Percentiles rank a stretch among this genome's conserved stretches.
Conservation (phyloP, 2,113 vertebrate genomes). For the Oriolus oriolus region DNA sequence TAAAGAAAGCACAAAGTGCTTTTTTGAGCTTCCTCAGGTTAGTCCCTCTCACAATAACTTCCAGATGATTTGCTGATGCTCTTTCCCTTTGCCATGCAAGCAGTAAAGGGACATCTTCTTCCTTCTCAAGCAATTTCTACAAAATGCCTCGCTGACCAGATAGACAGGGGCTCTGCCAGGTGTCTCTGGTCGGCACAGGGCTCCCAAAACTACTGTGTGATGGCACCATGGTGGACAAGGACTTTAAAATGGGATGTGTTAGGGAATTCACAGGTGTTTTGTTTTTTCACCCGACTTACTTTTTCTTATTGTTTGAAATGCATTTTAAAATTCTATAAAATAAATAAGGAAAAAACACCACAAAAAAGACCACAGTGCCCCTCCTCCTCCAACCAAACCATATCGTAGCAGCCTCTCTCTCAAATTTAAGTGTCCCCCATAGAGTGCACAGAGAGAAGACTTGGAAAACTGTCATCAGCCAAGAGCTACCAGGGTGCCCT, state of each 20-base stretch:
- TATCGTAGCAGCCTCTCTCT: rapidly evolving
- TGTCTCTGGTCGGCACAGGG: background rate
- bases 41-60: background rate
- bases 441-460: background rate
- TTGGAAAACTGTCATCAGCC: background rate
- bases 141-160: background rate
- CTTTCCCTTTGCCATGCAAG: background rate
- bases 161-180: background rate
- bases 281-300: background rate
- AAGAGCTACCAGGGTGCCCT: background rate
- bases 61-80: background rate
- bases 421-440: background rate
- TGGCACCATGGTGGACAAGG: background rate
- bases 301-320: background rate
- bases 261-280: background rate
- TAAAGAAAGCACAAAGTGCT: background rate
- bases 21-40: background rate
- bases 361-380: background rate
- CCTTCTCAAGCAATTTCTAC: background rate
- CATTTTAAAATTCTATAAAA: background rate
- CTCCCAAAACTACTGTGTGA: background rate
- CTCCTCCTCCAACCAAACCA: background rate
- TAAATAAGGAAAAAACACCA: background rate
- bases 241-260: background rate
- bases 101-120: background rate